These are phyloP conservation scores for Saturnia pavonia DNA, from an alignment of 2,888 invertebrate genomes.

Conservation along the genomic window DNA sequence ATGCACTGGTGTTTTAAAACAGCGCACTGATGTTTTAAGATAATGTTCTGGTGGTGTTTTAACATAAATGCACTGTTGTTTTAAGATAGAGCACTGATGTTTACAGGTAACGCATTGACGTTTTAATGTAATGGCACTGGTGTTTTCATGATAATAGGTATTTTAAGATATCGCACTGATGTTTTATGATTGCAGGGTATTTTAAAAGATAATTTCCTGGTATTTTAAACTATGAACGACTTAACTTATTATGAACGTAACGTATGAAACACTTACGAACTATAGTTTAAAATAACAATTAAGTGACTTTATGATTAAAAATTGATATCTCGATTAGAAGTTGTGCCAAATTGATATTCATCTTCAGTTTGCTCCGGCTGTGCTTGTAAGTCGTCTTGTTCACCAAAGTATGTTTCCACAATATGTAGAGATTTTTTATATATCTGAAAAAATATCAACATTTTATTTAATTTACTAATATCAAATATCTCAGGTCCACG, in stretches of 20 bases:
- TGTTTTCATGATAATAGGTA: too few species aligned
- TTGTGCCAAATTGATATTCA: constrained; percentile 62
- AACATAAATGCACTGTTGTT: neutral
- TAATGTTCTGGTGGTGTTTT: neutral
- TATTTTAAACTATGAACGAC: too few species aligned
- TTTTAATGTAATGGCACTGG: too few species aligned
- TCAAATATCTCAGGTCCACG: too few species aligned
- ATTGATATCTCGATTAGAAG: constrained; percentile 45
- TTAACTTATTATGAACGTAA: too few species aligned
- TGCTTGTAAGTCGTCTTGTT: constrained; percentile 67
- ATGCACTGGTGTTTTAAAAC: neutral
- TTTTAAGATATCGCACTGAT: too few species aligned
- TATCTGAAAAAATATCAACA: constrained; percentile 49
- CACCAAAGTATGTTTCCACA: constrained; percentile 89
- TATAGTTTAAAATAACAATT: neutral
- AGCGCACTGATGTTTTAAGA: neutral
- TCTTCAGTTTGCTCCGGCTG: constrained; percentile 53
- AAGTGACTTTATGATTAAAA: constrained; percentile 43
- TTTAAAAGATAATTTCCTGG: too few species aligned
- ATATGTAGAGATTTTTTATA: constrained; percentile 90
- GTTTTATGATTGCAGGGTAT: too few species aligned
- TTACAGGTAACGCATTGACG: neutral
- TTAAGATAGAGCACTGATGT: neutral
- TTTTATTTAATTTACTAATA: neutral
- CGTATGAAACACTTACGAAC: neutral